Base-by-base conservation (phyloP, 1,140 invertebrate species). In the Globodera rostochiensis region DNA sequence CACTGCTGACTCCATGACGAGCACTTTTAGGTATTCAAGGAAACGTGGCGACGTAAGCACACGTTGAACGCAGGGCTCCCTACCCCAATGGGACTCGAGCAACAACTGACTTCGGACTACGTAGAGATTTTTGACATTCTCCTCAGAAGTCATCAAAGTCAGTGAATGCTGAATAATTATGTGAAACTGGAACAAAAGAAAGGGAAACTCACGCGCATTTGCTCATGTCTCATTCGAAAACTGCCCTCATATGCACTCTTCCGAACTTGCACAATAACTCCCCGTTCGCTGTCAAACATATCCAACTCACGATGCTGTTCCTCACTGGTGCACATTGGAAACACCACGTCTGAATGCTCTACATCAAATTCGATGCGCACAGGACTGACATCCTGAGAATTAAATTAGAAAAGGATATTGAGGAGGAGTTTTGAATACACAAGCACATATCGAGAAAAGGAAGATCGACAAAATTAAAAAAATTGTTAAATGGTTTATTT, bases 311-410 rank as follows among this genome's bases (percentile, higher is more conserved):
- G 71, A 47, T 84, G 47, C n/a, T 82, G 53, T 82, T 82, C 81
- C 11, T 64, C 60, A 15, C 21, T 49, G n/a, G 50, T 49, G 19
- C 69, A 21, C 64, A 84, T 66, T 36, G 71, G 46, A 75, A 64
- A 67, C 25, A 57, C 69, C 5, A 82, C 19, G 67, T 83, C 80
- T 15, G 57, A 15, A 64, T 83, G 75, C 76, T 83, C 82, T 8
- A 78, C 83, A n/a, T 83, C 82, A 70, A 83, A 83, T 60, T 83
- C 82, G n/a, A 83, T 67, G 45, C 73, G 82, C 21, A 83, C 82
- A 3, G 69, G 82, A 9, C 82, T 66, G 45, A 83, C 50, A 13
- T 76, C 81, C 82, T 83, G 47, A 66, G 60, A 60, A 71, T 53
- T 74, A 13, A 8, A 46, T 13, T 13, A 25, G 6, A 19, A 74